Evolutionary conservation across 2,113 vertebrate genomes (phyloP), one percentile per base, ranked within the genome.

Genomic region (Climacteris rufus): DNA sequence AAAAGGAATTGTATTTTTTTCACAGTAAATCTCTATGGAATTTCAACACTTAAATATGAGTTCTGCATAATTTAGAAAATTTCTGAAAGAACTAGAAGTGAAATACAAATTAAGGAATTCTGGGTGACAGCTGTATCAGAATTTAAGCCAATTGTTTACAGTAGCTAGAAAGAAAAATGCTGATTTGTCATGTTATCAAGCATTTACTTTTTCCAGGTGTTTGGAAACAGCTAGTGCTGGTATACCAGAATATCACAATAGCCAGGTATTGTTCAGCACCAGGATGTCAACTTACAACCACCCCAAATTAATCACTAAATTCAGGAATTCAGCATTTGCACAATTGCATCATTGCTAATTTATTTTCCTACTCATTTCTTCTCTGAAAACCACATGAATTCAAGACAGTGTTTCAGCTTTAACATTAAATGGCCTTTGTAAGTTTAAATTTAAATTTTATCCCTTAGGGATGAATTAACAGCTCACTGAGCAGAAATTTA

Each of bases 381-480:
- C 69, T 94, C 39, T 60, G 56, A 83, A 82, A 94, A 79, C 23
- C 3, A 0, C 83, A 72, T 82, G 64, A 97, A 83, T 94, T 87
- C 21, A 85, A 88, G 70, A 52, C 74, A 80, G 17, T 75, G 25
- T 93, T 96, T 89, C 37, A 91, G 82, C 56, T 85, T 83, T 64
- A 92, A 81, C 33, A 83, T 95, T 90, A 93, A 92, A 83, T 90
- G 39, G 39, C 28, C 87, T 96, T 89, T 94, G 31, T 91, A 90
- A 94, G 9, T 96, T 78, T 82, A 93, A 96, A 97, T 96, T 90
- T 95, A 95, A 95, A 84, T 50, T 86, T 94, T 83, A 92, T 91
- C 90, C 86, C 87, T 93, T 74, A 83, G 78, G 88, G 81, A 63
- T 90, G 75, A 95, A 95, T 95, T 95, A 96, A 80, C 78, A 92